Conservation (phyloP, 2,797 vertebrate species). For the Labeo calbasu region DNA sequence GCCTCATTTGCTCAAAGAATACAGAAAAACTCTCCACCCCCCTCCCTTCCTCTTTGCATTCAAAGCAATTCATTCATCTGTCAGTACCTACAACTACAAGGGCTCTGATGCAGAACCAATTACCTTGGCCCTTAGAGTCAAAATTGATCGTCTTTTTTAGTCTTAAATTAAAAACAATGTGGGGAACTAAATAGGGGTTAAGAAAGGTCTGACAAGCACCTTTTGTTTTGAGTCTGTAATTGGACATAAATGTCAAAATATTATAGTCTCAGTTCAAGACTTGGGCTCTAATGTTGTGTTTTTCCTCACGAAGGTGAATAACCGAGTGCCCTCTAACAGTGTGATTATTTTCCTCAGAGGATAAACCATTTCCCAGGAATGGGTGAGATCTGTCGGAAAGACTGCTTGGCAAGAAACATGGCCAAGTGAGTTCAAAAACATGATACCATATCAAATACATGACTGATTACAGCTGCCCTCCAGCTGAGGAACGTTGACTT, state of each 20-base stretch:
- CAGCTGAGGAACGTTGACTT: conserved; percentile 5
- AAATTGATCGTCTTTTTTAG: conserved; percentile 80
- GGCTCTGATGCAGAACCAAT: conserved; percentile 86
- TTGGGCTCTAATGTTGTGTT: conserved; percentile 78
- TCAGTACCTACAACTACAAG: conserved; percentile 76
- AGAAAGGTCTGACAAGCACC: conserved; percentile 80
- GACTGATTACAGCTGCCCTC: conserved; percentile 17
- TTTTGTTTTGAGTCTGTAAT: conserved; percentile 86
- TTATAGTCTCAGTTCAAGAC: conserved; percentile 81
- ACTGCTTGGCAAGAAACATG: conserved; percentile 99
- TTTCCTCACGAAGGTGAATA: conserved; percentile 74
- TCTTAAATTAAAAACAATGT: conserved; percentile 75
- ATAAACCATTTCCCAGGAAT: conserved; percentile 99
- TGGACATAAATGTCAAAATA: conserved; percentile 87
- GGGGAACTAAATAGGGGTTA: conserved; percentile 83
- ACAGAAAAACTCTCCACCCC: conserved; percentile 71
- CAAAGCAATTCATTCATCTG: conserved; percentile 86
- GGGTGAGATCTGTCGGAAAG: conserved; percentile 99
- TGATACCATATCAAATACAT: conserved; percentile 13
- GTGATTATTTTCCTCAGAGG: conserved; percentile 87
- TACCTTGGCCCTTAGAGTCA: conserved; percentile 80
- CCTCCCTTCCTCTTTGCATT: conserved; percentile 70
- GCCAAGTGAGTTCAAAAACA: conserved; percentile 87
- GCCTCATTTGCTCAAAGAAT: conserved; percentile 85
- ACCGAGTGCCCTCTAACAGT: conserved; percentile 76